phyloP scores from a whole-genome alignment of 2,888 invertebrate genomes.

The Pandemis heparana region DNA sequence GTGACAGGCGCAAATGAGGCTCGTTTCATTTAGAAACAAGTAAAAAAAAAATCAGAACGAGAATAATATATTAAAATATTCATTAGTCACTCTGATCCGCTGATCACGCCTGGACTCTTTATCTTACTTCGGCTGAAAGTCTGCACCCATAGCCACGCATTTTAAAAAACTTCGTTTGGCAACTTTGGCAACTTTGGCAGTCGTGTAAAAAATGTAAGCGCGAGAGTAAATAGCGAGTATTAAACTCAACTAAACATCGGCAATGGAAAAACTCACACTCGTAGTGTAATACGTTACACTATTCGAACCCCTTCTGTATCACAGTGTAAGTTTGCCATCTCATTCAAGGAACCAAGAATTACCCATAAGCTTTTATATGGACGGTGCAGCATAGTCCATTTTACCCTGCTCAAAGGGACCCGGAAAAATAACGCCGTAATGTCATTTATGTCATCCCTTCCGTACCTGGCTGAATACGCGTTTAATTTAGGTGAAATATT shows the following conservation, averaged over 20 bases:
- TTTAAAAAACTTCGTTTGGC: too few species aligned
- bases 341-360: constrained; percentile 26
- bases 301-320: background rate
- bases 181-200: too few species aligned
- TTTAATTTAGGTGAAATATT: constrained; percentile 26
- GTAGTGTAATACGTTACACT: background rate
- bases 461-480: constrained; percentile 25
- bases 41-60: background rate
- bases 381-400: constrained; percentile 19
- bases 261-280: background rate
- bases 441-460: constrained; percentile 34
- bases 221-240: too few species aligned
- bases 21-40: constrained; percentile 13
- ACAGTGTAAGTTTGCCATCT: constrained; percentile 11
- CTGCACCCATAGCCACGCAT: background rate
- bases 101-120: background rate
- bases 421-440: constrained; percentile 38
- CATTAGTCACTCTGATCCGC: background rate
- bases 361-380: constrained; percentile 31
- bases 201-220: too few species aligned
- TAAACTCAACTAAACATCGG: background rate
- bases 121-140: background rate
- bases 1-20: constrained; percentile 23
- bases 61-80: background rate
- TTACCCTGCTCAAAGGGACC: constrained; percentile 31